Conservation (phyloP, 2,888 invertebrate genomes). For the Melipona bicolor region DNA sequence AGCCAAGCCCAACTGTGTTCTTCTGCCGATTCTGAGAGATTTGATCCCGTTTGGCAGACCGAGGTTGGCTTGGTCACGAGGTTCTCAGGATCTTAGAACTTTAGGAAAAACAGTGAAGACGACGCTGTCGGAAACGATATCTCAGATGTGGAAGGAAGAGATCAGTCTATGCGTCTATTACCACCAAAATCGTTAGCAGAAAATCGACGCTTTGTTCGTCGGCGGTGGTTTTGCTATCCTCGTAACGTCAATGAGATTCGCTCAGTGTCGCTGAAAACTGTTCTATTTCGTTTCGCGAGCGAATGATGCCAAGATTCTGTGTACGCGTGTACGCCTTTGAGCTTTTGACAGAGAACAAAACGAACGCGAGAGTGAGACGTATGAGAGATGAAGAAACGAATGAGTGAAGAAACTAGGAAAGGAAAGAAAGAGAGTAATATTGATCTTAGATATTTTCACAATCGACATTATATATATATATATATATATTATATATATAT, state of each 20-base stretch:
- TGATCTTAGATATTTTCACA: slow-evolving; percentile 71
- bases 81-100: slow-evolving; percentile 6
- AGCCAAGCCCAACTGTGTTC: background rate
- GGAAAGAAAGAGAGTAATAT: slow-evolving; percentile 42
- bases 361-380: slow-evolving; percentile 26
- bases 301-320: slow-evolving; percentile 17
- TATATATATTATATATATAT: slow-evolving; percentile 30
- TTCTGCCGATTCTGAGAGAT: slow-evolving; percentile 18
- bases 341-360: slow-evolving; percentile 24
- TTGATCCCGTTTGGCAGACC: background rate
- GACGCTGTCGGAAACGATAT: background rate
- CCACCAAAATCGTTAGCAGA: slow-evolving; percentile 17
- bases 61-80: background rate
- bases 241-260: slow-evolving; percentile 24
- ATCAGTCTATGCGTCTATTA: slow-evolving; percentile 30
- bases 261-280: slow-evolving; percentile 26
- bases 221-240: slow-evolving; percentile 23
- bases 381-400: slow-evolving; percentile 20
- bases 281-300: background rate
- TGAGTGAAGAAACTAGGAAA: slow-evolving; percentile 35
- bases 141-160: background rate
- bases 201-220: slow-evolving; percentile 22
- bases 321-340: slow-evolving; percentile 25
- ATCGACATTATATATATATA: slow-evolving; percentile 58
- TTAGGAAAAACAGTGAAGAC: background rate